phyloP scores from a whole-genome alignment of 2,113 vertebrate species.

The Triplophysa dalaica region DNA sequence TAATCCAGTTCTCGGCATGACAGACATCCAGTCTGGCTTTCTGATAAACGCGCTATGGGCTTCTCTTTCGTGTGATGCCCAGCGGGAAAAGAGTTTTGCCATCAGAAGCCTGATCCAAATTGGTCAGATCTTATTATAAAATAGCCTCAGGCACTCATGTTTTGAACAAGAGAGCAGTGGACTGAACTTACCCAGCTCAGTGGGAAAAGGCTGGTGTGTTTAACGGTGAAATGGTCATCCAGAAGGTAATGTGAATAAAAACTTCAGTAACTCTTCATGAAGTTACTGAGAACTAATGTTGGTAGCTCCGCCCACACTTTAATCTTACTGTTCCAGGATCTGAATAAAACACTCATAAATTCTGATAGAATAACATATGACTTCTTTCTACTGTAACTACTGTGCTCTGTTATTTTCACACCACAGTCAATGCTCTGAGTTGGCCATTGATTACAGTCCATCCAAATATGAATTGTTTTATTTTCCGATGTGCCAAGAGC shows the following conservation, averaged over 20 bases:
- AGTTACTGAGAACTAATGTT: neutral
- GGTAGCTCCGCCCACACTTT: too few species aligned
- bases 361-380: neutral
- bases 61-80: conserved; percentile 21
- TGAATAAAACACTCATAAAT: neutral
- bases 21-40: conserved; percentile 3
- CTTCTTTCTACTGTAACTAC: neutral
- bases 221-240: neutral
- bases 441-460: neutral
- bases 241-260: neutral
- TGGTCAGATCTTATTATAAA: conserved; percentile 52
- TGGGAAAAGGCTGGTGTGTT: neutral
- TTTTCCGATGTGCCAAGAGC: neutral
- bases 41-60: conserved; percentile 40
- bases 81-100: conserved; percentile 41
- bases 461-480: neutral
- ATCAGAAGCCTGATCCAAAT: conserved; percentile 53
- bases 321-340: too few species aligned
- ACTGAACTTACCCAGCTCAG: neutral
- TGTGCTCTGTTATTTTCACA: conserved; percentile 2
- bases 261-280: too few species aligned
- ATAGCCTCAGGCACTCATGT: conserved; percentile 27
- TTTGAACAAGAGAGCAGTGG: conserved; percentile 17
- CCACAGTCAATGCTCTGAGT: neutral
- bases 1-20: conserved; percentile 36